Evolutionary conservation across 2,797 vertebrate species (phyloP), one percentile per base, ranked within the genome.

Genomic region (Hemitrygon akajei): DNA sequence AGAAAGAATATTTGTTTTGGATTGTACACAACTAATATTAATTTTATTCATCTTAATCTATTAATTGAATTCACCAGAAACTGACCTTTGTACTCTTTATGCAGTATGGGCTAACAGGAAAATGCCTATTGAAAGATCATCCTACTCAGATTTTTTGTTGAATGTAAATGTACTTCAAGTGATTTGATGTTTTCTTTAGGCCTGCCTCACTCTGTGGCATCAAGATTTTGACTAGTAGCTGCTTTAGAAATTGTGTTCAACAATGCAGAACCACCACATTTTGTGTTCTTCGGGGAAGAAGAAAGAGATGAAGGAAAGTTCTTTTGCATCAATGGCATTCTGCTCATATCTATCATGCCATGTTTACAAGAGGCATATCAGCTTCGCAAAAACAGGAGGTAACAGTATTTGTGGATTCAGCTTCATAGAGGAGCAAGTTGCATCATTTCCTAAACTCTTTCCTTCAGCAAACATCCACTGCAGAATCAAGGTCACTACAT

Each of bases 401-500:
- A 66, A 63, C 18, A 20, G n/a, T 60, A 30, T 63, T 87, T 7
- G 16, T 2, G 18, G 34, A 34, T 69, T 89, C 86, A 11, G 63
- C n/a, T 69, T 89, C n/a, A 89, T 20, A 3, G 37, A 89, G 86
- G n/a, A 89, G 34, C 2, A 22, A 89, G 7, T 69, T 89, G n/a
- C 18, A 11, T 37, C 69, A 89, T 69, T 89, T 89, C n/a, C n/a
- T 1, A 89, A 6, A 69, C 14, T 10, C n/a, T 69, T n/a, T 7
- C 7, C 63, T 89, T 66, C 63, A 89, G 63, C 86, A 34, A 66
- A 37, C 37, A 7, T 60, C 60, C 60, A 66, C 60, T 89, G 86
- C 86, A 89, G n/a, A 89, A n/a, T 34, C n/a, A 89, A 89, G 86
- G n/a, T 37, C 86, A 89, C n/a, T 4, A 89, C 20, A 69, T n/a